A percentile compares a stretch with the other conserved stretches of the same genome.
phyloP scores from a whole-genome alignment of 2,797 vertebrate species.

The Channa striata region DNA sequence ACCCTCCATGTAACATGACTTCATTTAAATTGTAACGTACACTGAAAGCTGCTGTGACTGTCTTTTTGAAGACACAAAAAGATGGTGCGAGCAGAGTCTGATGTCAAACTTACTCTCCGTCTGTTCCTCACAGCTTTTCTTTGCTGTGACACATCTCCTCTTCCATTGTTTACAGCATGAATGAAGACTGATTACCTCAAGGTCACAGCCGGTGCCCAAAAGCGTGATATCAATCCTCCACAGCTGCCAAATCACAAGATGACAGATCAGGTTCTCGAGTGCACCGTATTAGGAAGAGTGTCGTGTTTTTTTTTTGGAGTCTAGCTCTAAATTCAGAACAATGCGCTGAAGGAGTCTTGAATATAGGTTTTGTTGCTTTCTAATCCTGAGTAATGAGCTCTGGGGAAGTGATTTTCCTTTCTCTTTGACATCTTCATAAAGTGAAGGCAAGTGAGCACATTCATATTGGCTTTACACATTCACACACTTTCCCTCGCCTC shows the following conservation, averaged over 20 bases:
- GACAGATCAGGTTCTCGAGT: conserved; percentile 3
- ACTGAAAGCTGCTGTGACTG: neutral
- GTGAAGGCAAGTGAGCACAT: conserved; percentile 25
- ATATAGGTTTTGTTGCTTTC: conserved; percentile 17
- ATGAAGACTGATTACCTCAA: conserved; percentile 30
- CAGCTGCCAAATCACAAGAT: neutral
- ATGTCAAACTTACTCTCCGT: conserved; percentile 13
- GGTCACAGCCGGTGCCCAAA: conserved; percentile 25
- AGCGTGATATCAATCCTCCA: neutral
- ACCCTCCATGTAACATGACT: conserved; percentile 15
- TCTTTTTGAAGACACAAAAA: neutral
- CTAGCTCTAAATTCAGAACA: conserved; percentile 50
- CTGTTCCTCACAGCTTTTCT: neutral
- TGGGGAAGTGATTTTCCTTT: conserved; percentile 33
- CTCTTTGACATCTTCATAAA: conserved; percentile 39
- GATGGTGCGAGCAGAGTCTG: neutral
- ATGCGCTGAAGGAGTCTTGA: conserved; percentile 7
- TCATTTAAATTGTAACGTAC: neutral
- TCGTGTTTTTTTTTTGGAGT: conserved; percentile 14
- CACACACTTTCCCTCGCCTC: conserved; percentile 33
- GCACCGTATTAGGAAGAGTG: conserved; percentile 7
- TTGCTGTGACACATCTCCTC: conserved; percentile 14
- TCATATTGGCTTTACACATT: conserved; percentile 31
- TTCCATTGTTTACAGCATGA: conserved; percentile 26
- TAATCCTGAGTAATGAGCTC: conserved; percentile 54